Conservation (phyloP, 2,888 invertebrate species). For the Sesamia inferens region DNA sequence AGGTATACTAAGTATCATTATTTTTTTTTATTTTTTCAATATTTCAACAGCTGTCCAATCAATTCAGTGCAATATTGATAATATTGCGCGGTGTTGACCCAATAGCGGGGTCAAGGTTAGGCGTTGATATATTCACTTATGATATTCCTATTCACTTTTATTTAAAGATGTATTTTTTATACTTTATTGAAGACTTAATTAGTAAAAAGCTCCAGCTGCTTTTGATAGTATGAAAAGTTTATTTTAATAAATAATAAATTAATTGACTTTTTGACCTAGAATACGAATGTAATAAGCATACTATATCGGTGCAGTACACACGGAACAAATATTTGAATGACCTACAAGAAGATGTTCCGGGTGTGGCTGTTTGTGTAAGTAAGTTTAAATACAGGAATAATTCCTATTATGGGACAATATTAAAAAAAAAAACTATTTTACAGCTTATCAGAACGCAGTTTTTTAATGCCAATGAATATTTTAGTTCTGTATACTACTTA, state of each 20-base stretch:
- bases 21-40: conserved; percentile 8
- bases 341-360: no score
- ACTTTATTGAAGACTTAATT: background rate
- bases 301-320: no score
- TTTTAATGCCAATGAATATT: background rate
- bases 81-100: conserved; percentile 42
- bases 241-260: no score
- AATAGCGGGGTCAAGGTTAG: conserved; percentile 42
- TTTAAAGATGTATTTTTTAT: background rate
- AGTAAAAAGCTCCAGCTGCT: background rate
- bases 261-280: background rate
- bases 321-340: no score
- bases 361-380: no score
- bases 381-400: no score
- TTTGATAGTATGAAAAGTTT: background rate
- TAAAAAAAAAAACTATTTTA: no score
- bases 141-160: background rate
- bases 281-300: background rate
- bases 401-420: no score
- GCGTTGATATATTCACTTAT: background rate
- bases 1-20: no score
- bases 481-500: background rate
- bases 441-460: background rate
- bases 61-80: conserved; percentile 48
- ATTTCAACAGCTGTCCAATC: conserved; percentile 32